Base-by-base conservation (phyloP, 2,888 invertebrate species). In the Stenolophus ochropezus region DNA sequence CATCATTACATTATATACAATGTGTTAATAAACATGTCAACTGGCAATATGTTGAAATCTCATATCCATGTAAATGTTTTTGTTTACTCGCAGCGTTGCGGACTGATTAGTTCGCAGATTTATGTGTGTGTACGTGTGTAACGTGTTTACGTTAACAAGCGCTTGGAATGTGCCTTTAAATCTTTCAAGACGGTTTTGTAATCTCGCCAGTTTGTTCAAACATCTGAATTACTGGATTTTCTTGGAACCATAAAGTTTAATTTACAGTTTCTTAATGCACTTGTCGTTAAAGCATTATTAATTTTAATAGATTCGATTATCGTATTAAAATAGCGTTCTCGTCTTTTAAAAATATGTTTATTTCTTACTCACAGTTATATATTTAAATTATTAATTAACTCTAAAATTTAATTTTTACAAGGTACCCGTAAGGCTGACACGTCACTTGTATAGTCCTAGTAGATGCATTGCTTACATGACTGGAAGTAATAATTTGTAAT, bases 41-140 rank as follows among this genome's bases (percentile, higher is more conserved):
- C 65, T 33, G 33, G 65, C 65, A 69, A 69, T 33, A 73, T 65
- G 78, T 78, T 58, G 78, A 78, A 78, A 78, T 78, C 65, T 78
- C 78, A 61, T 65, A 78, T 78, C 21, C 78, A 78, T 78, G 78
- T 65, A 78, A 78, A 78, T 78, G 78, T 78, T 78, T 78, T 65
- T 78, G 78, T 78, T 78, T 78, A 78, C 78, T 47, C 73, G 73
- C 73, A 49, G 49, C 73, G 47, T 49, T 51, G 73, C 51, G 49
- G 20, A 49, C 47, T 73, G 73, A 73, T 73, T 73, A 73, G 73
- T 73, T 73, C 49, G 47, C 73, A 73, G 51, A 73, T 73, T 73
- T 73, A 73, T 73, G 73, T 73, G 73, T 73, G 47, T 27, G 65
- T 65, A 33, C n/a, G 65, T 76, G 23, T 65, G 25, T 65, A 51